A percentile compares a stretch with the other conserved stretches of the same genome.
phyloP scores from a whole-genome alignment of 2,888 invertebrate species.

The Drosophila neonasuta region DNA sequence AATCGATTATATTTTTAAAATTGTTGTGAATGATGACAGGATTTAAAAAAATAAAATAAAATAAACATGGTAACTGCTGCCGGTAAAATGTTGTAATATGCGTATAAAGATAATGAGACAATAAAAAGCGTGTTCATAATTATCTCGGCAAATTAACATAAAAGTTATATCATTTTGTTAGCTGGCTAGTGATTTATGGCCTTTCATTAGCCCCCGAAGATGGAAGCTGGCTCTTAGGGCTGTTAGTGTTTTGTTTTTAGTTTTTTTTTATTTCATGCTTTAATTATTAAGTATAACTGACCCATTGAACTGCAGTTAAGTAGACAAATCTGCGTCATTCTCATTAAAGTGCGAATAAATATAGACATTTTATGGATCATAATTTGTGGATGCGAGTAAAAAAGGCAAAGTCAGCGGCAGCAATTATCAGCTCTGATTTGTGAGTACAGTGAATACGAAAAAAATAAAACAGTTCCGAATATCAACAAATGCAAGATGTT shows the following conservation, averaged over 20 bases:
- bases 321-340: slow-evolving; percentile 22
- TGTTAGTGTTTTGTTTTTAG: not conserved
- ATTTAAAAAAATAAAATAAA: not conserved
- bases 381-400: slow-evolving; percentile 11
- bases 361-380: slow-evolving; percentile 32
- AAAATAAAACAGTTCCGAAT: not conserved
- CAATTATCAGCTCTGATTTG: slow-evolving; percentile 23
- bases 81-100: slow-evolving; percentile 33
- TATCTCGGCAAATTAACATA: slow-evolving; percentile 23
- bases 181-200: slow-evolving; percentile 28
- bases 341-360: slow-evolving; percentile 28
- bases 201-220: slow-evolving; percentile 23
- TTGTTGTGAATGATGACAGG: not conserved
- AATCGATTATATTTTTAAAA: not conserved
- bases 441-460: not conserved
- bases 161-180: slow-evolving; percentile 45
- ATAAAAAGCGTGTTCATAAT: slow-evolving; percentile 34
- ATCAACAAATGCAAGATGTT: not conserved
- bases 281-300: slow-evolving; percentile 32
- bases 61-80: not conserved
- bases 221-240: not conserved
- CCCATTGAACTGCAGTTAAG: slow-evolving; percentile 44
- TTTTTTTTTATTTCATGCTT: not conserved
- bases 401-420: not conserved
- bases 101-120: not conserved